Evolutionary conservation across 1,140 invertebrate genomes (phyloP), one percentile per base, ranked within the genome.

Genomic region (Drosophila rhopaloa): DNA sequence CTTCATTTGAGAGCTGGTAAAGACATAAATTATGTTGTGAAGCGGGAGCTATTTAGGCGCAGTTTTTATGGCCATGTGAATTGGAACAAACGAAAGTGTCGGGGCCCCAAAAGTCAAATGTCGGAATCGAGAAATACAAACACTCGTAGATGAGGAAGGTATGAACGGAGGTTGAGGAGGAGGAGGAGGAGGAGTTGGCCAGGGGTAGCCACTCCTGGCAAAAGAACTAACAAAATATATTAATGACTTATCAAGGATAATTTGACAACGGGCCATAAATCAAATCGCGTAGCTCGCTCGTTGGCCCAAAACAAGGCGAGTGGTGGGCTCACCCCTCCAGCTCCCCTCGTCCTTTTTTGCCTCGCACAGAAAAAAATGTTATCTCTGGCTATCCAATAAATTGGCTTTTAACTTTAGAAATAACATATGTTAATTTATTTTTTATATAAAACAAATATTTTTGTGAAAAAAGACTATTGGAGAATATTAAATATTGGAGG

Each of bases 161-260:
- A 76, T 38, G 54, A 9, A 44, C 13, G 5, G 38, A 14, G 40
- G 14, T 11, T 19, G 24, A 9, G 44, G 27, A 9, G n/a, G 27
- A 27, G 24, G 24, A 9, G 44, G 27, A n/a, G n/a, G 24, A 9
- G 44, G 27, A n/a, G n/a, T 16, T 27, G 16, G 44, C 13, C 10
- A 53, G 59, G 51, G 63, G 56, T 56, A 59, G 79, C 67, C 62
- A 68, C 24, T 29, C 44, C 50, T 35, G 50, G 32, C 35, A n/a
- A 54, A 50, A 72, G 14, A 71, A 40, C 68, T 50, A 75, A 55
- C 41, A 84, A 89, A 89, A 89, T 79, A 84, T 89, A 89, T 89
- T 89, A 89, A 89, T 89, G 84, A 90, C 85, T 90, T 90, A 90
- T 90, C 85, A 90, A 90, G 85, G 85, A 90, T 90, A 90, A 90